Base-by-base conservation (phyloP, 2,797 vertebrate species). In the Schizopygopsis malacanthus region DNA sequence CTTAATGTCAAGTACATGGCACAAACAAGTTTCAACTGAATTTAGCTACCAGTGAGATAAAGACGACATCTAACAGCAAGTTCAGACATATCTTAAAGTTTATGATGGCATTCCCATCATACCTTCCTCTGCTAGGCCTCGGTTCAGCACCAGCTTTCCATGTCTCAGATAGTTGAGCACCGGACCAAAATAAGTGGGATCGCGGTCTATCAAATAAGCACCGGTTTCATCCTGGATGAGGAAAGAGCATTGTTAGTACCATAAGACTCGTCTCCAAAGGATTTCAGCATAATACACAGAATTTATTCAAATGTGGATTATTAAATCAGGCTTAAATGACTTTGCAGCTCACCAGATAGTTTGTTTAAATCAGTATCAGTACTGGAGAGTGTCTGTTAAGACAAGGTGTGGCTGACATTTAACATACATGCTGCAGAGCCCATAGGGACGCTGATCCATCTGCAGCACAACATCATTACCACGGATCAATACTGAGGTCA, bases 131-230 rank as follows among this genome's bases (percentile, higher is more conserved):
- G 96, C 96, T 0, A 97, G 94, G 91, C 97, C 96, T 93, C 95
- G 96, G 92, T 97, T 97, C 88, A 97, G 95, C 88, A 97, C 96
- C 92, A 97, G 93, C 87, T 97, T 97, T n/a, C 97, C 97, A 0
- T 97, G 97, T 90, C 97, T 94, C 92, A 97, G 90, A 93, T 97
- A 97, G 92, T 97, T 97, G 90, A 97, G 93, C 83, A 97, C 95
- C 4, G 97, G 96, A 78, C 97, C 96, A 82, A 97, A 97, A 91
- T 97, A 97, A 47, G 96, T 96, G 2, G 97, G 96, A 88, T 97
- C 97, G 92, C 97, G 93, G 94, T 97, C 97, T 89, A 97, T 97
- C 92, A 97, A 92, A 92, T 97, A 97, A 90, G 96, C 96, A 90
- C 97, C 96, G 0, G 95, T 97, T 92, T 97, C 96, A 91, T 97